Base-by-base conservation (phyloP, 2,113 vertebrate species). In the Amphiprion percula region DNA sequence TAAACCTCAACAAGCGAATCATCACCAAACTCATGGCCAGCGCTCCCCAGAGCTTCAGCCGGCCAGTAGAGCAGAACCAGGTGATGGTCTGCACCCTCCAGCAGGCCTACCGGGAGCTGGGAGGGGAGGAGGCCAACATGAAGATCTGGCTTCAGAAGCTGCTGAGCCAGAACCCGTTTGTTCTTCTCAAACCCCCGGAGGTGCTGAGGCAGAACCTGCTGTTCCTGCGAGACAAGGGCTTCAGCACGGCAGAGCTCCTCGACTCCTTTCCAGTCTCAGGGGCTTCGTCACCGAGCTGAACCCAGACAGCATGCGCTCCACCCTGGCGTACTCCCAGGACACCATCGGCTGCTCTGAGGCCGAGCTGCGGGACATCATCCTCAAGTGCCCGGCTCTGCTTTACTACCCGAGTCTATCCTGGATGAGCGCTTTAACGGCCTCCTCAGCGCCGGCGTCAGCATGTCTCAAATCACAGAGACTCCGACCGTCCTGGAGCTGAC, bases 81-180 rank as follows among this genome's bases (percentile, higher is more conserved):
- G 64, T 89, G 0, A 77, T 96, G 86, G 94, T 97, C 58, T 55
- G 84, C 73, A 91, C 92, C 10, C 93, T 99, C 41, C 96, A 95
- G 68, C 93, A 90, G 21, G 94, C 81, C 70, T 99, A 97, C 52
- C 90, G 90, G 79, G 91, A 91, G 53, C 91, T 98, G 19, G 97
- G 98, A 0, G 97, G 97, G 17, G 95, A 94, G 1, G 90, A 95
- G 19, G 90, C 91, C 67, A 98, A 97, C 78, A 94, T 96, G 94
- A 97, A 94, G 85, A 90, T 94, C 61, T 99, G 98, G 97, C 93
- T 99, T 56, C 95, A 97, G 66, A 99, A 99, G 84, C 88, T 98
- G 64, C 84, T 99, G 82, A 98, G 94, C 90, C 97, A 98, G 90
- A 97, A 99, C 84, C 96, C 97, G 0, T 98, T 96, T 89, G 94